phyloP scores from a whole-genome alignment of 2,888 invertebrate genomes.

The Idaea aversata region DNA sequence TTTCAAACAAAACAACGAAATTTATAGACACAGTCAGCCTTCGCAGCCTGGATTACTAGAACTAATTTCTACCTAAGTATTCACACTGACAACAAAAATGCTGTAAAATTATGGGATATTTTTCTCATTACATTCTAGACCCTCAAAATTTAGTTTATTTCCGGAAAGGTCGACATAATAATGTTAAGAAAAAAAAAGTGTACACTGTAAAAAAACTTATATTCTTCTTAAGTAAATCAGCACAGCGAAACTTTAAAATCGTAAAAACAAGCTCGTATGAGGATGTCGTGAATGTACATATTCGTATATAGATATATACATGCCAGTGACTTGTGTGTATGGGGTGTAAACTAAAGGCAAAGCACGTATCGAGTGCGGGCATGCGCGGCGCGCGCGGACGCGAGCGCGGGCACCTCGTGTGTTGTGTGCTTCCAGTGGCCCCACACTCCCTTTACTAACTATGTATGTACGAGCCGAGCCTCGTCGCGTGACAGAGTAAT shows the following conservation, averaged over 20 bases:
- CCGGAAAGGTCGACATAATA: neutral
- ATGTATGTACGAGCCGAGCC: conserved; percentile 21
- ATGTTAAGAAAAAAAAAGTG: neutral
- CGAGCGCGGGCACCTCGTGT: conserved; percentile 53
- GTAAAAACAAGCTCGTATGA: conserved; percentile 65
- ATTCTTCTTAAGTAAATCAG: conserved; percentile 51
- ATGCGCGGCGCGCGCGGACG: conserved; percentile 37
- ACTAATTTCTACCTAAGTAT: too few relatives aligned
- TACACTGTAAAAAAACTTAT: neutral
- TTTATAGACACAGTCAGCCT: neutral
- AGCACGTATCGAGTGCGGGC: conserved; percentile 45
- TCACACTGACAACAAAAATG: too few relatives aligned
- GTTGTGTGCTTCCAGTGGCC: conserved; percentile 78
- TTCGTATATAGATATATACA: conserved; percentile 36
- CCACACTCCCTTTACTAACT: conserved; percentile 35
- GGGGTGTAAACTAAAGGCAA: conserved; percentile 48
- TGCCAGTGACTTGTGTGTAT: conserved; percentile 40
- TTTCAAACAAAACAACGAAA: conserved; percentile 11
- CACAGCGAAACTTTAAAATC: conserved; percentile 58
- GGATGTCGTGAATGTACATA: conserved; percentile 49
- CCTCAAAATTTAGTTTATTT: neutral
- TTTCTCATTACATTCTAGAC: too few relatives aligned
- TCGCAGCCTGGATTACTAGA: neutral
- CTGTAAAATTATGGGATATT: too few relatives aligned
- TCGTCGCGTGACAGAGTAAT: conserved; percentile 9